phyloP scores from a whole-genome alignment of 2,797 vertebrate species.

The Iguana delicatissima region DNA sequence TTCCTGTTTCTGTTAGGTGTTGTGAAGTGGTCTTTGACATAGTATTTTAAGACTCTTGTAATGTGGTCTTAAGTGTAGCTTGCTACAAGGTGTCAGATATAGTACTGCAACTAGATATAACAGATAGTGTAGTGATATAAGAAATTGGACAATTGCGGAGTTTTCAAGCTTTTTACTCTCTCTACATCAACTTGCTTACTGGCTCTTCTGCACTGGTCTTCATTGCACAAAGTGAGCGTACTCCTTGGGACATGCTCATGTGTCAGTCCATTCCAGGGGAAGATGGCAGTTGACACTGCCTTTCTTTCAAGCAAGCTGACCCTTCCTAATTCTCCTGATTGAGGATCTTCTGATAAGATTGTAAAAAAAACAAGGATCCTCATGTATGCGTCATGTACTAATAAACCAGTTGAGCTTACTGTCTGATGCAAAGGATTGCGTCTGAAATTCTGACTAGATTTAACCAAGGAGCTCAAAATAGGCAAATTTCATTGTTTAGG shows the following conservation, averaged over 20 bases:
- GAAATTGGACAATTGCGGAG: neutral
- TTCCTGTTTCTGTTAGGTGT: neutral
- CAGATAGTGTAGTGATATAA: neutral
- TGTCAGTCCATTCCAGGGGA: neutral
- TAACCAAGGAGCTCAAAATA: neutral
- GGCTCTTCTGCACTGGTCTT: neutral
- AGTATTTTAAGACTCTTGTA: neutral
- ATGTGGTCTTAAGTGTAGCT: neutral
- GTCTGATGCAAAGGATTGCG: neutral
- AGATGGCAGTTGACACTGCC: neutral
- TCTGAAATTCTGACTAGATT: neutral
- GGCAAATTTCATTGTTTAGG: neutral
- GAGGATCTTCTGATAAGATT: neutral
- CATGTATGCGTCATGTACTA: neutral
- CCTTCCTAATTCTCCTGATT: neutral
- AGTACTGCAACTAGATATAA: neutral
- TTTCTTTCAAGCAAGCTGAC: neutral
- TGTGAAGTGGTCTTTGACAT: neutral
- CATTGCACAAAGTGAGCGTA: neutral
- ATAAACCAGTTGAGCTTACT: neutral
- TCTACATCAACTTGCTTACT: neutral
- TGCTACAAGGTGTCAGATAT: neutral
- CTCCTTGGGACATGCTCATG: neutral
- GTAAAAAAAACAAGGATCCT: neutral
- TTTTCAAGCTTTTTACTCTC: neutral